Conservation (phyloP, 2,888 invertebrate species). For the Druceiella hillmani region DNA sequence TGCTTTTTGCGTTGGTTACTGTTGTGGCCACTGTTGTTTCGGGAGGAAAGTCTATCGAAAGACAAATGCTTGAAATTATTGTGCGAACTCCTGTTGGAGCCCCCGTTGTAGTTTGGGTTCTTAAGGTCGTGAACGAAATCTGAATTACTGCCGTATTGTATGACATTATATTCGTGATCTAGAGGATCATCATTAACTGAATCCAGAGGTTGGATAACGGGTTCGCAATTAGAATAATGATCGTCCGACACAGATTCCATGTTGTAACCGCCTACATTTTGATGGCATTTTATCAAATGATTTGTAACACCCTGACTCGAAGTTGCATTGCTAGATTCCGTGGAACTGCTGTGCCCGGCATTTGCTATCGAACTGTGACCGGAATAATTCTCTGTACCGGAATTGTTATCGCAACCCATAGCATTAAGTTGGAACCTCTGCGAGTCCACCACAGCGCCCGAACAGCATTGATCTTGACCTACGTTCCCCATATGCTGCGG, state of each 20-base stretch:
- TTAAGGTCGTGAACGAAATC: slow-evolving; percentile 49
- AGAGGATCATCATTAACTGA: slow-evolving; percentile 39
- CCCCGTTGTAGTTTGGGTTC: slow-evolving; percentile 51
- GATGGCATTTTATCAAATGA: slow-evolving; percentile 49
- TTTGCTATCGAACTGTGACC: slow-evolving; percentile 55
- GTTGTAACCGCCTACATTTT: slow-evolving; percentile 41
- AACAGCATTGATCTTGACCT: slow-evolving; percentile 43
- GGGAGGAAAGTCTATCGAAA: slow-evolving; percentile 45
- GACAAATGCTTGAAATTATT: slow-evolving; percentile 49
- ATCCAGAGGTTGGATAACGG: slow-evolving; percentile 46
- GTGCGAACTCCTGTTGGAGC: slow-evolving; percentile 47
- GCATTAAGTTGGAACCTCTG: slow-evolving; percentile 51
- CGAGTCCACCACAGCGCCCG: slow-evolving; percentile 41
- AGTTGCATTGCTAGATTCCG: slow-evolving; percentile 48
- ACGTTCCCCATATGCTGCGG: slow-evolving; percentile 39
- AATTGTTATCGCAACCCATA: slow-evolving; percentile 54
- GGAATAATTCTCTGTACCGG: slow-evolving; percentile 59
- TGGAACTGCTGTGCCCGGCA: slow-evolving; percentile 49
- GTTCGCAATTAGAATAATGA: slow-evolving; percentile 50
- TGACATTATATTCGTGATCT: slow-evolving; percentile 50
- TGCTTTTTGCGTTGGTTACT: slow-evolving; percentile 47
- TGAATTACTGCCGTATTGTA: slow-evolving; percentile 48
- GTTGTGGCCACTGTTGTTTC: slow-evolving; percentile 42
- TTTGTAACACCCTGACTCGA: slow-evolving; percentile 49
- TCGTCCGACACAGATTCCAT: slow-evolving; percentile 49